Base-by-base conservation (phyloP, 2,113 vertebrate species). In the Pristiophorus japonicus region DNA sequence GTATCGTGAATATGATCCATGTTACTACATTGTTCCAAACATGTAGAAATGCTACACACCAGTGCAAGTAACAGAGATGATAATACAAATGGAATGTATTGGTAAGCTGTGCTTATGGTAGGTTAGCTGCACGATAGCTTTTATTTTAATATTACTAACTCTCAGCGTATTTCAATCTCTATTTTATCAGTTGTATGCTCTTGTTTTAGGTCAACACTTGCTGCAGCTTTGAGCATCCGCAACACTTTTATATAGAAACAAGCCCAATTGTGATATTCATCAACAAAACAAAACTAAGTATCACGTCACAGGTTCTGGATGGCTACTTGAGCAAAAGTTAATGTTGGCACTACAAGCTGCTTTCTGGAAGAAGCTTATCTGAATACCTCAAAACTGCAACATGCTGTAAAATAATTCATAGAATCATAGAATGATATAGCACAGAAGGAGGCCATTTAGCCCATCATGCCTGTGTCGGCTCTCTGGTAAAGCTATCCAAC, bases 71-170 rank as follows among this genome's bases (percentile, higher is more conserved):
- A 94, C 93, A 67, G 42, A 67, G 51, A 70, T 94, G 65, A 45
- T 70, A 70, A 94, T 51, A 67, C 93, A 94, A 70, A 34, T 94
- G 65, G 42, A 94, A 94, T 94, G 93, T 70, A 47, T 94, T 94
- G 93, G 27, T 51, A 47, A 94, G 93, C 93, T 94, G 93, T 94
- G 93, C 65, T 94, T 51, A 70, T 94, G 93, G 3, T 51, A 45
- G 38, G 93, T 70, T 94, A 94, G 93, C 65, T 70, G 24, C 93
- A 67, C 2, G 27, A 20, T 94, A 55, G 91, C 91, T 94, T 94
- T 94, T 42, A 27, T 45, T 38, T 66, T 38, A 94, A 45, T 27
- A 67, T 27, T 30, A 67, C 20, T 51, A 30, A 94, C 22, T 94
- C 65, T 51, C 42, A 70, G 42, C 12, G 4, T 67, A 27, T 42